Conservation (phyloP, 2,888 invertebrate genomes). For the Cactoblastis cactorum region DNA sequence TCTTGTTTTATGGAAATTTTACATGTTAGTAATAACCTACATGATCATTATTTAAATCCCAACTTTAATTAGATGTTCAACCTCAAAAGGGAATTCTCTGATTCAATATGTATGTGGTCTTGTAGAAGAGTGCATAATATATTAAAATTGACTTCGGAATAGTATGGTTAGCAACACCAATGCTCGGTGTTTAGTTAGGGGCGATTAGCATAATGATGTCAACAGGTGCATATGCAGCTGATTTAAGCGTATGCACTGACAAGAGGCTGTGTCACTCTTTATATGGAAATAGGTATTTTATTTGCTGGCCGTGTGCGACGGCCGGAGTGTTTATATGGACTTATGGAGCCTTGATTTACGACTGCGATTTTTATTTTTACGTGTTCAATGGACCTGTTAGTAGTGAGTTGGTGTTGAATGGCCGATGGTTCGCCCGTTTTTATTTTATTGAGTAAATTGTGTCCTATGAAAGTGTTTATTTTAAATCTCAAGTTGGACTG, state of each 20-base stretch:
- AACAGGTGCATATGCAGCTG: constrained; percentile 74
- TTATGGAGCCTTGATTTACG: constrained; percentile 9
- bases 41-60: constrained; percentile 2
- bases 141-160: constrained; percentile 36
- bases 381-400: constrained; percentile 23
- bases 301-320: constrained; percentile 52
- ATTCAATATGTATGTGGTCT: not conserved
- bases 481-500: not conserved
- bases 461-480: not conserved
- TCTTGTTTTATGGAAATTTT: not conserved
- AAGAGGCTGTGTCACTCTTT: constrained; percentile 56
- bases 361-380: constrained; percentile 1
- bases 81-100: not conserved
- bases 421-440: not conserved
- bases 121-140: constrained; percentile 6
- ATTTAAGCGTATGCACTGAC: constrained; percentile 68
- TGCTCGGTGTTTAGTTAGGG: constrained; percentile 57
- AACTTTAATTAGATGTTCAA: constrained; percentile 1
- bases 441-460: not conserved
- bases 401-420: constrained; percentile 21
- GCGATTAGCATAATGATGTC: constrained; percentile 73
- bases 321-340: constrained; percentile 27
- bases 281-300: constrained; percentile 69
- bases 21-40: not conserved
- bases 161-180: constrained; percentile 40